phyloP scores from a whole-genome alignment of 2,888 invertebrate genomes.

The Spodoptera picta region DNA sequence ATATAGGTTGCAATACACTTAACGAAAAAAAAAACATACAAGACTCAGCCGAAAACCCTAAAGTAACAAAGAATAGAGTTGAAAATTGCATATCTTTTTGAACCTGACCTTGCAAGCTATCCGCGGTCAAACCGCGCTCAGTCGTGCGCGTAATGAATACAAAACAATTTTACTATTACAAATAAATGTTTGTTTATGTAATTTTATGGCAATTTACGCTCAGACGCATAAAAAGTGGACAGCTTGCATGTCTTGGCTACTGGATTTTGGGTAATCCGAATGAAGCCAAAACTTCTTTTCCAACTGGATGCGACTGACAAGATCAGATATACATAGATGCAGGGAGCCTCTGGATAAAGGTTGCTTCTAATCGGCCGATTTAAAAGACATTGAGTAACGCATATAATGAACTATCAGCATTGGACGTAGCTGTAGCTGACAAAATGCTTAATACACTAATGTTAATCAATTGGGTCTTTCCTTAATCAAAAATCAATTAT shows the following conservation, averaged over 20 bases:
- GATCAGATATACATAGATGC: no score
- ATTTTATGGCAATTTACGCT: conserved; percentile 62
- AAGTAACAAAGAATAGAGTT: conserved; percentile 3
- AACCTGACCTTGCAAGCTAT: conserved; percentile 57
- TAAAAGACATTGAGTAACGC: no score
- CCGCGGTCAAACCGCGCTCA: conserved; percentile 58
- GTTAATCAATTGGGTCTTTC: no score
- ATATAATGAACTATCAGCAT: no score
- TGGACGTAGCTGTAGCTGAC: no score
- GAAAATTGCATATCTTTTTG: conserved; percentile 21
- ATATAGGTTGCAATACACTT: conserved; percentile 32
- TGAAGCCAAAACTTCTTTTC: no score
- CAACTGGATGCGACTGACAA: no score
- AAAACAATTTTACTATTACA: conserved; percentile 67
- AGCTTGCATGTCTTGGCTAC: background rate
- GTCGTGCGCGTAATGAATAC: conserved; percentile 72
- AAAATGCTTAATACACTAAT: no score
- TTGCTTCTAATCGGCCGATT: no score
- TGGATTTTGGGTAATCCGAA: no score
- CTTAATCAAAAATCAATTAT: no score
- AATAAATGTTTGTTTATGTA: conserved; percentile 57
- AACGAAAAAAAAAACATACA: conserved; percentile 1
- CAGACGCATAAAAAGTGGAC: conserved; percentile 19
- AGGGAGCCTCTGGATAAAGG: no score
- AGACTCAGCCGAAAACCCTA: background rate